Evolutionary conservation across 1,140 invertebrate species (phyloP), one percentile per base, ranked within the genome.

Genomic region (Drosophila ananassae): DNA sequence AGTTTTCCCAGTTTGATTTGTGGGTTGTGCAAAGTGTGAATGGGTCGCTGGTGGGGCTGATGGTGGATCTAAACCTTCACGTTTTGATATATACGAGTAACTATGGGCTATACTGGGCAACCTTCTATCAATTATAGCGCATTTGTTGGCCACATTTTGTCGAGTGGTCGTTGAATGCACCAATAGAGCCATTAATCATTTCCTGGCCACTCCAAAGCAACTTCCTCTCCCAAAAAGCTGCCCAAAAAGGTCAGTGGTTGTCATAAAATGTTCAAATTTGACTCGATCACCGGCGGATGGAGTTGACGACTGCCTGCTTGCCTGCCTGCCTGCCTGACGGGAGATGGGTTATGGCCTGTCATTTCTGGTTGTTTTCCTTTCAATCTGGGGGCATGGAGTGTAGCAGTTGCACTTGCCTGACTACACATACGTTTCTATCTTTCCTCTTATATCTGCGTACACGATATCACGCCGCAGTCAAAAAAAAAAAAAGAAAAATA

Each of bases 131-230:
- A 44, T 63, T 51, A 64, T 66, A 44, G 58, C 51, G 46, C 58
- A 48, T 54, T 73, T 34, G 34, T 48, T 63, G 32, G 25, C 51
- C 22, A 67, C 17, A 50, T 55, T 41, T 56, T 39, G 48, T 37
- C 34, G 46, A 55, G 12, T 22, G 5, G 51, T 47, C 57, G 17
- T 25, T 32, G 44, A 69, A 57, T 69, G 66, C 63, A 72, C 76
- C 56, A 80, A 80, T 80, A 51, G 66, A 47, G 28, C 39, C 72
- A 80, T 80, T 80, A 80, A 80, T 80, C 78, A 80, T 80, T 80
- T 80, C 78, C 48, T 80, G 71, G 66, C 72, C 71, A 76, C 73
- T 71, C 55, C 77, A 76, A 58, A 34, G 25, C 46, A 17, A 71
- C 53, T 79, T 79, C 77, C 77, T 64, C 55, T 76, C 47, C 21